Conservation (phyloP, 2,888 invertebrate genomes). For the Pyrrhia umbra region DNA sequence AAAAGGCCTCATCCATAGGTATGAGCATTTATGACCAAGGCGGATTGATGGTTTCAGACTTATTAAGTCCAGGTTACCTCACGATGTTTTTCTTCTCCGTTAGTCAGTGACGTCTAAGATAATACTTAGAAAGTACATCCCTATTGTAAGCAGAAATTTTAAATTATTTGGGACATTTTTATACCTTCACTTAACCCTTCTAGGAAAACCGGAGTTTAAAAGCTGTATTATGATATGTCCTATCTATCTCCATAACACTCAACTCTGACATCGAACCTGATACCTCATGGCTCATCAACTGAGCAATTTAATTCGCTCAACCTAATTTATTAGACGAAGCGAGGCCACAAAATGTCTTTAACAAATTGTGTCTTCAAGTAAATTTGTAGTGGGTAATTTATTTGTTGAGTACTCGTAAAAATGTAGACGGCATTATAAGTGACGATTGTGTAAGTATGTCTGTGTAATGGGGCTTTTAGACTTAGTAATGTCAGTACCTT, state of each 20-base stretch:
- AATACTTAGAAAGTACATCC: no score
- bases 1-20: no score
- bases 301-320: not conserved
- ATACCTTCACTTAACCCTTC: not conserved
- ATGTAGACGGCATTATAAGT: not conserved
- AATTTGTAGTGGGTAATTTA: conserved; percentile 5
- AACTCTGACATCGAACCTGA: not conserved
- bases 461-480: conserved; percentile 4
- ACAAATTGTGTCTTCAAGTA: not conserved
- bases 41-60: no score
- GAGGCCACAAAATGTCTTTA: not conserved
- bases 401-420: conserved; percentile 2
- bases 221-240: not conserved
- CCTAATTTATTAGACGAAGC: not conserved
- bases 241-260: not conserved
- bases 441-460: conserved; percentile 1
- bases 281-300: not conserved
- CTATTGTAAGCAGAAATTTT: not conserved
- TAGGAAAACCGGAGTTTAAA: not conserved
- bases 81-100: no score
- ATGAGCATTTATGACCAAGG: no score
- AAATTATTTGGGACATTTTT: no score
- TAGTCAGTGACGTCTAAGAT: no score
- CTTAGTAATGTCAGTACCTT: not conserved
- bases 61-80: no score